Conservation (phyloP, 2,797 vertebrate species). For the Eupleurogrammus muticus region DNA sequence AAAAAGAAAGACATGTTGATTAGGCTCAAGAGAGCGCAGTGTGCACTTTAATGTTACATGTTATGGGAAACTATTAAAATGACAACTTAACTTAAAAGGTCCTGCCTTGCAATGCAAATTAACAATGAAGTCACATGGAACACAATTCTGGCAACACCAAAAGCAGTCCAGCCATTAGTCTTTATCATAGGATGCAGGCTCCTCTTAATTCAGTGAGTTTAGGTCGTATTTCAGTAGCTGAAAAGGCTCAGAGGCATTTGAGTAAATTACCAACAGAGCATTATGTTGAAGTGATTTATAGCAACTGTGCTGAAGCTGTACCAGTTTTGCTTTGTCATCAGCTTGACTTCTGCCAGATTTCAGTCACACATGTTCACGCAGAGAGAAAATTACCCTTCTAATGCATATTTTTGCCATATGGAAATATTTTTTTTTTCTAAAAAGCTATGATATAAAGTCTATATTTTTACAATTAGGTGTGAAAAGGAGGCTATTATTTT, state of each 20-base stretch:
- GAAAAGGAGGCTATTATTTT: no score
- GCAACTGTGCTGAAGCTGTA: conserved; percentile 32
- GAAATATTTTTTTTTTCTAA: no score
- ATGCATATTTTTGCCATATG: no score
- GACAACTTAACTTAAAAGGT: not conserved
- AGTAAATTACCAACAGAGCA: conserved; percentile 55
- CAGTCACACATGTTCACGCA: conserved; percentile 3
- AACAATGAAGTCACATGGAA: conserved; percentile 31
- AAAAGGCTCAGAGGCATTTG: conserved; percentile 48
- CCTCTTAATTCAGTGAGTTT: conserved; percentile 51
- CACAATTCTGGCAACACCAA: conserved; percentile 31
- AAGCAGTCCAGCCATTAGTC: conserved; percentile 20
- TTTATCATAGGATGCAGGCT: conserved; percentile 43
- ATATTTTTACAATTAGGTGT: no score
- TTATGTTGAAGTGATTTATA: conserved; percentile 67
- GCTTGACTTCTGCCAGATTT: conserved; percentile 38
- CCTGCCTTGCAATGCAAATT: conserved; percentile 12
- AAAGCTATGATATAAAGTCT: no score
- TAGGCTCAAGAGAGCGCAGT: conserved; percentile 8
- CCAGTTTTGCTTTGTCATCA: conserved; percentile 67
- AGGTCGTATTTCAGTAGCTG: conserved; percentile 51
- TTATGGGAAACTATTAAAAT: conserved; percentile 31
- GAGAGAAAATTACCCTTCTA: not conserved
- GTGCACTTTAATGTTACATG: conserved; percentile 12
- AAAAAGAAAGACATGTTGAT: conserved; percentile 12